phyloP scores from a whole-genome alignment of 1,140 invertebrate genomes.

The Hetaerina americana region DNA sequence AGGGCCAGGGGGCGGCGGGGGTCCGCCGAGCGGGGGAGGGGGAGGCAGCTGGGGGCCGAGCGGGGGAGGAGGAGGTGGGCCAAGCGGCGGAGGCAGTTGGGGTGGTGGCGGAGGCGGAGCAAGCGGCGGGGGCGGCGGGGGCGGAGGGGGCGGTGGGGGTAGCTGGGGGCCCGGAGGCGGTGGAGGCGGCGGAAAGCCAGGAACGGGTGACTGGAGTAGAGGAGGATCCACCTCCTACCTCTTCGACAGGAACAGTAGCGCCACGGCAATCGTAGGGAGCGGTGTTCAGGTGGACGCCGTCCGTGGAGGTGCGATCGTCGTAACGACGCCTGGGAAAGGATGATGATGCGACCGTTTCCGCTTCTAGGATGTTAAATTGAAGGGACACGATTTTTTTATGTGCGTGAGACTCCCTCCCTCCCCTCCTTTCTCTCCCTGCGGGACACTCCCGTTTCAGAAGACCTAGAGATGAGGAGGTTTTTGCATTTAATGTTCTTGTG shows the following conservation, averaged over 20 bases:
- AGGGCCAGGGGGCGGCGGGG: not conserved
- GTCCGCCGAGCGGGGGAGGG: not conserved
- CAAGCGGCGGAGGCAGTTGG: not conserved
- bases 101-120: too few relatives aligned
- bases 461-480: too few relatives aligned
- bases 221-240: not conserved
- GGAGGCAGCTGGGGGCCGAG: not conserved
- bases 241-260: not conserved
- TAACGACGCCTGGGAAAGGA: not conserved
- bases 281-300: not conserved
- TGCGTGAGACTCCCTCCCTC: too few relatives aligned
- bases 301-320: not conserved
- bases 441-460: too few relatives aligned
- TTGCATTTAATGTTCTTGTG: too few relatives aligned
- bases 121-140: not conserved
- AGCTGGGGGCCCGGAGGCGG: not conserved
- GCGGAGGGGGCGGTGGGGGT: not conserved
- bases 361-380: not conserved
- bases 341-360: not conserved
- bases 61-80: not conserved
- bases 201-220: not conserved
- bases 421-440: too few relatives aligned
- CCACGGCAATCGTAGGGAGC: not conserved
- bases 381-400: too few relatives aligned
- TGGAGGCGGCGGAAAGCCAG: not conserved